A percentile compares a stretch with the other conserved stretches of the same genome.
Conservation (phyloP, 2,113 vertebrate species). For the Ageneiosus marmoratus region DNA sequence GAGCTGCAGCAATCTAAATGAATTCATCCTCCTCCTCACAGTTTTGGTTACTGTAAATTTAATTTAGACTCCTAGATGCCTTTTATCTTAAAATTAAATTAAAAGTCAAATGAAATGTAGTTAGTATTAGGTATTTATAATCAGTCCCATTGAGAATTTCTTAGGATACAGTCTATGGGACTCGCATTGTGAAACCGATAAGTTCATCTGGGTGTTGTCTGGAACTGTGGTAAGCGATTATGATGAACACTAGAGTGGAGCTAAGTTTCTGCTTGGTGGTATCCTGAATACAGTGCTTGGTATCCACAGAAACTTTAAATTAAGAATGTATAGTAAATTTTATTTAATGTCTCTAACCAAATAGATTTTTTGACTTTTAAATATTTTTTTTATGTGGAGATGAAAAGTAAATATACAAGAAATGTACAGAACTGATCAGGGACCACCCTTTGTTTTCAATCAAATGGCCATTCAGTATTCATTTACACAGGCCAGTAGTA, state of each 20-base stretch:
- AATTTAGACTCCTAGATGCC: neutral
- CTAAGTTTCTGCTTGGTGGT: neutral
- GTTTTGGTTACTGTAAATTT: neutral
- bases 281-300: neutral
- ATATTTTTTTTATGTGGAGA: neutral
- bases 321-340: neutral
- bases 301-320: neutral
- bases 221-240: neutral
- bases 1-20: neutral
- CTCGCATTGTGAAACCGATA: neutral
- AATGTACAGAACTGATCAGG: neutral
- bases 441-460: neutral
- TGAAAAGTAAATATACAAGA: neutral
- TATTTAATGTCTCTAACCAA: neutral
- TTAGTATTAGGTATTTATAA: neutral
- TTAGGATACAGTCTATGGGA: neutral
- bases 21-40: neutral
- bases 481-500: neutral
- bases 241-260: neutral
- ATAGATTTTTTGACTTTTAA: neutral
- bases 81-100: neutral
- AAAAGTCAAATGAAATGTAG: neutral
- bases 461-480: neutral
- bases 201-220: constrained; percentile 14
- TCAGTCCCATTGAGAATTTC: neutral